Evolutionary conservation across 2,888 invertebrate genomes (phyloP), one percentile per base, ranked within the genome.

Genomic region (Prosapia bicincta): DNA sequence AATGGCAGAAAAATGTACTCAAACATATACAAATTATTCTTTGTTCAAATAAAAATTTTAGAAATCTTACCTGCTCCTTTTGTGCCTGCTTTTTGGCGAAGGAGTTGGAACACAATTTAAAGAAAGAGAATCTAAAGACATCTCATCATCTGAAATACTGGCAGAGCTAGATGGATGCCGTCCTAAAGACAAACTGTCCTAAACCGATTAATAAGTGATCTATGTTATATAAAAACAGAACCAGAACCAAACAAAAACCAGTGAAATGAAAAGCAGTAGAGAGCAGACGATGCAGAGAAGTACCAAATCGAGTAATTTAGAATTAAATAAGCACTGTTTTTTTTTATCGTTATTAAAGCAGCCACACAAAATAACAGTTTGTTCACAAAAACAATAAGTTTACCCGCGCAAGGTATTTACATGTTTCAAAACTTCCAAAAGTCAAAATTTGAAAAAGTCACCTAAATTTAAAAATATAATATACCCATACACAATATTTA

Each of bases 61-160:
- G 9, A 38, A 38, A 54, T 25, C 87, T 89, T 90, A 93, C 93
- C 93, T 93, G 89, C 92, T 92, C 87, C 93, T 89, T 87, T 93
- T 93, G 87, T 93, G 93, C 84, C 92, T 91, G 82, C 88, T 89
- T 86, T 90, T 90, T 71, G 79, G 77, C 32, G 79, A 76, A 66
- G 78, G 78, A 67, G 78, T 79, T 20, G 78, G 78, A 54, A 79
- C 80, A 78, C 80, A 80, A 73, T 77, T 79, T 72, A 80, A 78
- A 69, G 79, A 79, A 77, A 78, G 79, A 32, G 80, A 78, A 73
- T 80, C 80, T 70, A 68, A 74, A 54, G 66, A 25, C 43, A 78
- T 77, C 69, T 80, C 80, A 38, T 80, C 80, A 69, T 80, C 80
- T 67, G 80, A 80, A 69, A 80, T 71, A 77, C 80, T 80, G 73